Evolutionary conservation across 2,797 vertebrate genomes (phyloP).

Genomic region (Ctenosaura bakeri): DNA sequence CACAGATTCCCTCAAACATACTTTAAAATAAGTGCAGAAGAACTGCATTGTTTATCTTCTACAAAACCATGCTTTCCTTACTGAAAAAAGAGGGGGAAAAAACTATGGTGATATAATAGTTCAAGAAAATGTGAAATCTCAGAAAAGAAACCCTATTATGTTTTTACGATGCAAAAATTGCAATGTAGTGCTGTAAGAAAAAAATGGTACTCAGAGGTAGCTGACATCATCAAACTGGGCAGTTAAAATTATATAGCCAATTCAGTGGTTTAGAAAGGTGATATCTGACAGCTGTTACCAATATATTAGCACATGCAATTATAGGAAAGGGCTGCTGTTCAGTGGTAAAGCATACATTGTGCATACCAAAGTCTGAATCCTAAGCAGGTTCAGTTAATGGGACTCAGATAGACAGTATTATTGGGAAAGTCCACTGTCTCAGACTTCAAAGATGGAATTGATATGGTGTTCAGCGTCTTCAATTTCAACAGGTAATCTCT

Average conservation of each 20-base stretch:
- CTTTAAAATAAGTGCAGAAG: accelerated
- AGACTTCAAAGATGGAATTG: background rate
- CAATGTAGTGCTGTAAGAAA: background rate
- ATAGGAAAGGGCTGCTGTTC: background rate
- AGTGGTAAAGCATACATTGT: background rate
- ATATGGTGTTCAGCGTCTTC: background rate
- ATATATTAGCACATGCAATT: slow-evolving; percentile 1
- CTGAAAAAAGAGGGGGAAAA: background rate
- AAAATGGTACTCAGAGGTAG: slow-evolving; percentile 22
- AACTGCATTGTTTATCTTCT: background rate
- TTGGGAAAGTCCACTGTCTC: background rate
- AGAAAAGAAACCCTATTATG: slow-evolving; percentile 28
- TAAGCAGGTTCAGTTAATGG: background rate
- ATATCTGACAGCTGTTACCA: slow-evolving; percentile 29
- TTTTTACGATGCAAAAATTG: slow-evolving; percentile 26
- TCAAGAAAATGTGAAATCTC: slow-evolving; percentile 17
- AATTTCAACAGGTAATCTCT: background rate
- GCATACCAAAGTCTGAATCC: background rate
- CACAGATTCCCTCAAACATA: background rate
- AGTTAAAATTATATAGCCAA: slow-evolving; percentile 46
- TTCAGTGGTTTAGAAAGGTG: slow-evolving; percentile 32
- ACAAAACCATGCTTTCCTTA: slow-evolving; percentile 8
- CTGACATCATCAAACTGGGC: slow-evolving; percentile 34
- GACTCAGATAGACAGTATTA: no score
- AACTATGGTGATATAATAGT: slow-evolving; percentile 7